These are phyloP conservation scores for Drosophila albomicans DNA, from an alignment of 1,140 invertebrate genomes.

Conservation along the genomic window DNA sequence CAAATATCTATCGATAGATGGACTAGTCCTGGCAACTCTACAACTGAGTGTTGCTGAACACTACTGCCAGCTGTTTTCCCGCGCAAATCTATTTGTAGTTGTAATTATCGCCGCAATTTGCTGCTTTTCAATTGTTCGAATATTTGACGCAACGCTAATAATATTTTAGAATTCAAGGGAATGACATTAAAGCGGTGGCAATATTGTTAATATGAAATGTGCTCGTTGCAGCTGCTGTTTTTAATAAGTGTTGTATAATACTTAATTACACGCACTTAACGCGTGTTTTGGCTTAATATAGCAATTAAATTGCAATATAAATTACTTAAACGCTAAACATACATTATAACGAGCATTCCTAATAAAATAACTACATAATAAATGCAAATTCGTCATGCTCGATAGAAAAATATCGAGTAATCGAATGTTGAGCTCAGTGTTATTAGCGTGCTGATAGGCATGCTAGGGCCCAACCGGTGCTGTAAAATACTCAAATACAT, in stretches of 20 bases:
- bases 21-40: not conserved
- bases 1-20: constrained; percentile 8
- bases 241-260: constrained; percentile 34
- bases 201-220: constrained; percentile 34
- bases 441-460: constrained; percentile 28
- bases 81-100: constrained; percentile 42
- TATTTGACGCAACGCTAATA: not conserved
- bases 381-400: not conserved
- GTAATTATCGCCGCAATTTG: not conserved
- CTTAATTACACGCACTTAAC: not conserved
- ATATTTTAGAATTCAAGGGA: constrained; percentile 6
- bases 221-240: constrained; percentile 47
- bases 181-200: constrained; percentile 9
- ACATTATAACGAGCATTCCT: not conserved
- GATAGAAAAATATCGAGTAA: constrained; percentile 32
- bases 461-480: constrained; percentile 36
- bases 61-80: constrained; percentile 50
- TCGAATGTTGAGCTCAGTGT: constrained; percentile 38
- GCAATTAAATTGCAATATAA: not conserved
- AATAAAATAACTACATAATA: not conserved
- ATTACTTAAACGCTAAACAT: not conserved
- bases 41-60: constrained; percentile 6
- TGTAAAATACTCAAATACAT: constrained; percentile 56
- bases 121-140: not conserved
- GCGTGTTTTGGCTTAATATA: not conserved